phyloP scores from a whole-genome alignment of 2,888 invertebrate species.

The Polymixis flavicincta region DNA sequence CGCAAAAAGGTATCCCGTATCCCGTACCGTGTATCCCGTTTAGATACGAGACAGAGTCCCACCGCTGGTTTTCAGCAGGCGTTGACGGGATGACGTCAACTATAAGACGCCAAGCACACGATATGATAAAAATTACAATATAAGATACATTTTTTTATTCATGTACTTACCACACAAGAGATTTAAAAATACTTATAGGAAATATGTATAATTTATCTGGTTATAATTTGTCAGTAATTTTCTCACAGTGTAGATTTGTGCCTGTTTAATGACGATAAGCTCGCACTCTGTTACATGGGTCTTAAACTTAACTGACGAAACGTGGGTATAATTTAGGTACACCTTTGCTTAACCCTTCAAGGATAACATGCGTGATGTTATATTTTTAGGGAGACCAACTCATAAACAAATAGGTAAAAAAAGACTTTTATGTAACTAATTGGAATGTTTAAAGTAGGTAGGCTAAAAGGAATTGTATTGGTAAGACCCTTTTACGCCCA shows the following conservation, averaged over 20 bases:
- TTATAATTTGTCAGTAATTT: neutral
- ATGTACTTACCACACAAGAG: neutral
- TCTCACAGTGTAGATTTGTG: neutral
- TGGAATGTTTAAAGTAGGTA: neutral
- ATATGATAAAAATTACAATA: too few species aligned
- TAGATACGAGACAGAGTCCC: too few species aligned
- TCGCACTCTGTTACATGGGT: neutral
- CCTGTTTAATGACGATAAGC: neutral
- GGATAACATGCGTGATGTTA: too few species aligned
- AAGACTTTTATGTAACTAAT: neutral
- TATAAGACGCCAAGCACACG: too few species aligned
- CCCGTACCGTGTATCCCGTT: too few species aligned
- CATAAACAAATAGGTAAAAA: neutral
- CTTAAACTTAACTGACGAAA: too few species aligned
- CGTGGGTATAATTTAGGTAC: neutral
- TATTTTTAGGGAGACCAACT: too few species aligned
- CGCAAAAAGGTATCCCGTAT: too few species aligned
- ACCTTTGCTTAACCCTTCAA: neutral
- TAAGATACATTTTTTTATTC: too few species aligned
- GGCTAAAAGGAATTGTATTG: neutral
- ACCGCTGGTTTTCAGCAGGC: too few species aligned
- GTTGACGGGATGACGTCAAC: too few species aligned
- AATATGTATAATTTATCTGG: too few species aligned
- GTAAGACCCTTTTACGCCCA: neutral
- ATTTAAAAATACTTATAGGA: neutral